Evolutionary conservation across 1,140 invertebrate genomes (phyloP), one percentile per base, ranked within the genome.

Genomic region (Drosophila bipectinata): DNA sequence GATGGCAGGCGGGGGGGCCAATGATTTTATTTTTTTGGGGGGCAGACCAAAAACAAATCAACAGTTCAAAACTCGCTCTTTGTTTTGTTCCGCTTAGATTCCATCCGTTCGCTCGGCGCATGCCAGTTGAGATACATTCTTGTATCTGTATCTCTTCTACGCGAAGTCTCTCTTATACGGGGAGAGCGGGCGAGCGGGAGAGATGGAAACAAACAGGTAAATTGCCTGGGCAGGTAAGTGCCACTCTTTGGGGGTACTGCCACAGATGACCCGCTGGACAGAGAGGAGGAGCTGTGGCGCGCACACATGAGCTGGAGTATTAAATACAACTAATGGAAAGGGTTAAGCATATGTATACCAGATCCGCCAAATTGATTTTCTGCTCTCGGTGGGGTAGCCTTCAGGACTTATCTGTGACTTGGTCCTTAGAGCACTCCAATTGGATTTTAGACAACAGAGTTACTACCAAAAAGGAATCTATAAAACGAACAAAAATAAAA

Each of bases 81-180:
- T 88, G 74, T 82, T 85, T 75, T 83, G 78, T 82, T 85, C 30
- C 82, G 48, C 24, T 41, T n/a, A 10, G 12, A 26, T 47, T 4
- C 56, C 78, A 72, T 0, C 15, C 28, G 49, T 67, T 66, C 39
- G 41, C 41, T 37, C 10, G 34, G 41, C 41, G 41, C 41, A 44
- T 44, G 41, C 41, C 26, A 28, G 6, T 28, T 28, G 5, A 28
- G 26, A 28, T 28, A 28, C 44, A 47, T 10, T 44, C 14, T 3
- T 7, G 41, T 15, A 18, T 44, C 15, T 18, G 14, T 8, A 12
- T 44, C 41, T 44, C 15, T 44, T 37, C 34, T 3, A 37, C 9
- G 55, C 18, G 30, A 74, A 12, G 61, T 18, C 48, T 76, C 77
- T 87, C 77, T 81, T 53, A 74, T 82, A 9, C 5, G 4, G 3